Conservation (phyloP, 2,888 invertebrate species). For the Nemapogon koenigi region DNA sequence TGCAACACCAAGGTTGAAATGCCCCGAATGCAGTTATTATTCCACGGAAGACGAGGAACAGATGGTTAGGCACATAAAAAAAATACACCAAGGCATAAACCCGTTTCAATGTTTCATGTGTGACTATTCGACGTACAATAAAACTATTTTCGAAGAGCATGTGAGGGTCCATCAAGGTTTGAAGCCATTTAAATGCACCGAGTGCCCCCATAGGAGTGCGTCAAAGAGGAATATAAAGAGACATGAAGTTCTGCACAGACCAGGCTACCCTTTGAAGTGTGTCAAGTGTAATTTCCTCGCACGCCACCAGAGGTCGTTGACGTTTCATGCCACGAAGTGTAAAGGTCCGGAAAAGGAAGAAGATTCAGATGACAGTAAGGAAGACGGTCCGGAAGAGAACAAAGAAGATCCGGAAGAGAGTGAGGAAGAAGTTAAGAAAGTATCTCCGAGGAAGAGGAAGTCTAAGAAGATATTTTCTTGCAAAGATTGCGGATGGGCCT, state of each 20-base stretch:
- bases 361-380: neutral
- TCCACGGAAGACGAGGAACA: slow-evolving; percentile 31
- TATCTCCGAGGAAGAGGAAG: neutral
- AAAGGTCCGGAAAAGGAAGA: neutral
- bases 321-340: neutral
- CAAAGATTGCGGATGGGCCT: slow-evolving; percentile 30
- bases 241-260: slow-evolving; percentile 37
- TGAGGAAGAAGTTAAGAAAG: neutral
- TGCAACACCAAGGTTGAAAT: slow-evolving; percentile 11
- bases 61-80: slow-evolving; percentile 31
- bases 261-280: slow-evolving; percentile 29
- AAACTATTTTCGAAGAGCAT: slow-evolving; percentile 39
- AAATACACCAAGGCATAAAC: slow-evolving; percentile 35
- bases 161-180: slow-evolving; percentile 40
- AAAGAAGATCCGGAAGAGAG: neutral
- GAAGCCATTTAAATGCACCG: slow-evolving; percentile 42
- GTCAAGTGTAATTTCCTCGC: slow-evolving; percentile 5
- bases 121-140: slow-evolving; percentile 43
- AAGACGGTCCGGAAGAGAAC: neutral
- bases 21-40: slow-evolving; percentile 27
- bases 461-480: slow-evolving; percentile 24
- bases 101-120: slow-evolving; percentile 47
- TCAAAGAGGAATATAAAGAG: slow-evolving; percentile 46
- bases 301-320: neutral
- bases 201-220: slow-evolving; percentile 35